Conservation (phyloP, 2,113 vertebrate species). For the Bambusicola thoracicus region DNA sequence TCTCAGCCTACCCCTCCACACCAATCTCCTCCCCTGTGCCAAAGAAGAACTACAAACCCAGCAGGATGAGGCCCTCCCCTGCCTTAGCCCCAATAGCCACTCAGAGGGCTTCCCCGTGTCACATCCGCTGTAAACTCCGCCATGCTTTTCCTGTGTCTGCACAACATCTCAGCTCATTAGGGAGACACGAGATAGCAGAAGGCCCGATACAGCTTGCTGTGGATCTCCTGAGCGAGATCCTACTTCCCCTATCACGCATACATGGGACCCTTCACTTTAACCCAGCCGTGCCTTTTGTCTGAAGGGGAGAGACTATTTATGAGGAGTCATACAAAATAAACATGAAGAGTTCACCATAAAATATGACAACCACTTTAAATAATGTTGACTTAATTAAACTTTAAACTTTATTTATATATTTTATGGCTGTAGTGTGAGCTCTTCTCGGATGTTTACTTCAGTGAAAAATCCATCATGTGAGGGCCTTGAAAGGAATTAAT, state of each 20-base stretch:
- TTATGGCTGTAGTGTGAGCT: constrained; percentile 84
- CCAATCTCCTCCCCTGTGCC: background rate
- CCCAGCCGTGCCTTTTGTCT: constrained; percentile 74
- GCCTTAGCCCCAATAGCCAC: background rate
- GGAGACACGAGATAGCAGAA: constrained; percentile 71
- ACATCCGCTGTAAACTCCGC: constrained; percentile 47
- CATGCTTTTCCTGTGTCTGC: constrained; percentile 74
- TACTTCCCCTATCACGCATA: constrained; percentile 54
- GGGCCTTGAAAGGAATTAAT: constrained; percentile 87
- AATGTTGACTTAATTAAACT: constrained; percentile 88
- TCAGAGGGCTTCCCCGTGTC: constrained; percentile 56
- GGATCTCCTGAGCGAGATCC: constrained; percentile 43
- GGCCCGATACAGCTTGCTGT: background rate
- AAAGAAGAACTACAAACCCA: background rate
- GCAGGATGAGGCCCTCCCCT: background rate
- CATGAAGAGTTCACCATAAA: constrained; percentile 81
- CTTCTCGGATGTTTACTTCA: constrained; percentile 88
- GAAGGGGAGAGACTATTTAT: constrained; percentile 81
- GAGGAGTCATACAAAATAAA: constrained; percentile 84
- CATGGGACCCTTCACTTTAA: constrained; percentile 71
- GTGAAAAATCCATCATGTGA: constrained; percentile 86
- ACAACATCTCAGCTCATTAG: constrained; percentile 74
- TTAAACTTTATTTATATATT: constrained; percentile 88
- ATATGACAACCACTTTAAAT: constrained; percentile 88
- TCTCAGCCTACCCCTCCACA: background rate